Percentiles rank a stretch among this genome's conserved stretches.
Evolutionary conservation across 2,113 vertebrate species (phyloP).

Genomic region (Anthoscopus minutus): DNA sequence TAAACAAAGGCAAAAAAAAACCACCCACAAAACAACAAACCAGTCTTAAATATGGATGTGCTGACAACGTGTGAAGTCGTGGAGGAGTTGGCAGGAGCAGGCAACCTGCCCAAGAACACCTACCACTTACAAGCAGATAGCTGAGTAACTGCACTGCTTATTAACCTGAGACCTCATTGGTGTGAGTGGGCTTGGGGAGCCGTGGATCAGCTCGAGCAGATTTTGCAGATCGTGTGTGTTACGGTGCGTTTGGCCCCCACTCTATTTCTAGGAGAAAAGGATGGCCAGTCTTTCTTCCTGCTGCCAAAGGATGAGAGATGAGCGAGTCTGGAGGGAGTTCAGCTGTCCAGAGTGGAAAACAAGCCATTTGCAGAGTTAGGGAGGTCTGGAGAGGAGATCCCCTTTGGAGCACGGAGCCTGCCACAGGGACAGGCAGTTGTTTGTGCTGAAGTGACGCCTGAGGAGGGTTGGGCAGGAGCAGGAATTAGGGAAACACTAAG

Average conservation of each 20-base stretch:
- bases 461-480: not conserved
- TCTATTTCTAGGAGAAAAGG: not conserved
- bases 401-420: rapidly evolving
- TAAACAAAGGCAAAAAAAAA: constrained; percentile 55
- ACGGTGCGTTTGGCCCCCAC: not conserved
- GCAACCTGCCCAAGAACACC: constrained; percentile 41
- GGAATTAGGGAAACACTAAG: not conserved
- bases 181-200: not conserved
- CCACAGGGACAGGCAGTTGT: not conserved
- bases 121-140: constrained; percentile 18
- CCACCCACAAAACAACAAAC: not conserved
- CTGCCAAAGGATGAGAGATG: not conserved
- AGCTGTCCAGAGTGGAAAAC: not conserved
- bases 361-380: not conserved
- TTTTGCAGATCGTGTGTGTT: rapidly evolving
- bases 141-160: constrained; percentile 64
- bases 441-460: not conserved
- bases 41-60: constrained; percentile 60
- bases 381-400: not conserved
- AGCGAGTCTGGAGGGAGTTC: not conserved
- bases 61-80: constrained; percentile 20
- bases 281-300: not conserved
- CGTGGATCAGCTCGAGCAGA: not conserved
- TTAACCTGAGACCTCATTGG: constrained; percentile 63
- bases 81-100: constrained; percentile 32